Conservation (phyloP, 2,113 vertebrate species). For the Tachysurus fulvidraco region DNA sequence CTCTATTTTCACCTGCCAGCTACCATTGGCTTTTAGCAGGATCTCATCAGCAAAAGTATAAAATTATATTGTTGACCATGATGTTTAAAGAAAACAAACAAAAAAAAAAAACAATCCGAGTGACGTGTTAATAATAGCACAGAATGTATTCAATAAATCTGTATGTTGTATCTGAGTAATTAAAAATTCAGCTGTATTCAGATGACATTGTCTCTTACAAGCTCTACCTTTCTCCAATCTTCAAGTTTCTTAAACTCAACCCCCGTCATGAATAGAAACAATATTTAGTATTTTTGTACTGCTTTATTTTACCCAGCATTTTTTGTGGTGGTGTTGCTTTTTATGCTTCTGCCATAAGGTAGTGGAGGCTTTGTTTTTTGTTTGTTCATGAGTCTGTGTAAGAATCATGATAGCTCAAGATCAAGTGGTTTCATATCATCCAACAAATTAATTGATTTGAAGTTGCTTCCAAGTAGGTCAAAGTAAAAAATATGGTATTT, state of each 20-base stretch:
- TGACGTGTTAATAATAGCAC: too few relatives aligned
- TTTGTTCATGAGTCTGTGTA: not conserved
- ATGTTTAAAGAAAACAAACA: not conserved
- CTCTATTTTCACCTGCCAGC: not conserved
- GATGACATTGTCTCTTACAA: not conserved
- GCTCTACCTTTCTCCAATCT: too few relatives aligned
- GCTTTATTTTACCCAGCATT: not conserved
- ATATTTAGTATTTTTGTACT: not conserved
- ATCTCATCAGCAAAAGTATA: too few relatives aligned
- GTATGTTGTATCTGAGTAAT: not conserved
- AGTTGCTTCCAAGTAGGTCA: not conserved
- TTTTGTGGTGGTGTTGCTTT: not conserved
- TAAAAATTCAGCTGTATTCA: not conserved
- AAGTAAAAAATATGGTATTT: too few relatives aligned
- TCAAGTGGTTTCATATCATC: not conserved
- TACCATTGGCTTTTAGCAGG: not conserved
- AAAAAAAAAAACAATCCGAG: not conserved
- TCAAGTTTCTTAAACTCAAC: not conserved
- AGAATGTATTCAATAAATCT: not conserved
- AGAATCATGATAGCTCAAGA: not conserved
- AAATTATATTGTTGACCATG: not conserved
- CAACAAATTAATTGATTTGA: not conserved
- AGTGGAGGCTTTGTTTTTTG: not conserved
- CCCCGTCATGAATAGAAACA: not conserved
- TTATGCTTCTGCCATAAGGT: not conserved